A percentile compares a stretch with the other conserved stretches of the same genome.
Conservation (phyloP, 2,888 invertebrate species). For the Malachius bipustulatus region DNA sequence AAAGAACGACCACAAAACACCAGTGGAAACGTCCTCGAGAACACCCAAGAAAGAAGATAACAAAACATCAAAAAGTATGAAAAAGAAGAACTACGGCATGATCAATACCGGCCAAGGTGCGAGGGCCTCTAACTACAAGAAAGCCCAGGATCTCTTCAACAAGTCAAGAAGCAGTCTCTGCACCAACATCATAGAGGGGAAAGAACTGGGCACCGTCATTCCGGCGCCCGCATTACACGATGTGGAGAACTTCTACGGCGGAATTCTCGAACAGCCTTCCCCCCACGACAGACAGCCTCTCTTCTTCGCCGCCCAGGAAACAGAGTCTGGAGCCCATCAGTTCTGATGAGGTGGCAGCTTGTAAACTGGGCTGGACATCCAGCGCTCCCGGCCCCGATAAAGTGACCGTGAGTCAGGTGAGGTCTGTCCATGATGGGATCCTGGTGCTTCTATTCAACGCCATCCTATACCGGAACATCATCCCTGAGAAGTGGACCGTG, state of each 20-base stretch:
- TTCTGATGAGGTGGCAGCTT: neutral
- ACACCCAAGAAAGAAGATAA: too few species aligned
- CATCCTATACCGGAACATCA: too few species aligned
- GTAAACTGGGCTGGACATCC: neutral
- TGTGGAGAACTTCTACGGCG: neutral
- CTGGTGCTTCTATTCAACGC: too few species aligned
- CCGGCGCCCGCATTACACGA: neutral
- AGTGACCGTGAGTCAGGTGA: neutral
- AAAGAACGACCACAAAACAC: too few species aligned
- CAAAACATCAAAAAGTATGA: too few species aligned
- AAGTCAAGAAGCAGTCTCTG: constrained; percentile 12
- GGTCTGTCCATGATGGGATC: neutral
- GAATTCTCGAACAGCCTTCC: neutral
- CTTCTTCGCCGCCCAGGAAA: neutral
- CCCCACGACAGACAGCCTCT: neutral
- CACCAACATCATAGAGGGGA: neutral
- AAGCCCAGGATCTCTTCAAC: constrained; percentile 9
- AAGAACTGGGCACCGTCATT: neutral
- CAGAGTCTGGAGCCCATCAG: neutral
- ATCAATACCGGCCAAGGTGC: neutral
- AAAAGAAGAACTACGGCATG: neutral
- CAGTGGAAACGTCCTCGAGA: too few species aligned
- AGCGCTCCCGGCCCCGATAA: neutral
- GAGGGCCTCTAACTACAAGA: neutral
- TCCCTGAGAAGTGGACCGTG: too few species aligned